Evolutionary conservation across 2,888 invertebrate genomes (phyloP).

Genomic region (Xestoiulus laeticollis): DNA sequence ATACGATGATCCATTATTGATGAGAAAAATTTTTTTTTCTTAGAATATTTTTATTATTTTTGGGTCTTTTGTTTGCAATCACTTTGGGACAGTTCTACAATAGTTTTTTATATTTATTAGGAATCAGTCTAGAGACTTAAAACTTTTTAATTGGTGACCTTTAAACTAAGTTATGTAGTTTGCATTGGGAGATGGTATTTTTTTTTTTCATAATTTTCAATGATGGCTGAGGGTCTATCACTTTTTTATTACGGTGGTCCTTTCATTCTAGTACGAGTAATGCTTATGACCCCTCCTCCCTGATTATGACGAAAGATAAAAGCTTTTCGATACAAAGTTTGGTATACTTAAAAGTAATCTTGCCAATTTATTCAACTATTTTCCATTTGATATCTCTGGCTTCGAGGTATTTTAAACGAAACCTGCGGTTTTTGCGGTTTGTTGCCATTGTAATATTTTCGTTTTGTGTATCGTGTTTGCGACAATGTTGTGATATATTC

Average conservation of each 20-base stretch:
- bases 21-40: not conserved
- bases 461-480: slow-evolving; percentile 2
- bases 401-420: not conserved
- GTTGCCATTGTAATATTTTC: not conserved
- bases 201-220: not conserved
- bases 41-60: too few relatives aligned
- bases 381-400: not conserved
- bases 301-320: not conserved
- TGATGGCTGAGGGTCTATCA: not conserved
- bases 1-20: not conserved
- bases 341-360: not conserved
- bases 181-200: not conserved
- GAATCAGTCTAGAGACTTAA: too few relatives aligned
- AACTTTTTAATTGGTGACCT: not conserved
- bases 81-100: not conserved
- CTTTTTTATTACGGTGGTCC: not conserved
- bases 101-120: not conserved
- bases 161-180: not conserved
- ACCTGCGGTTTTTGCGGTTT: slow-evolving; percentile 38
- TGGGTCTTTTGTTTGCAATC: not conserved
- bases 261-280: not conserved
- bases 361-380: slow-evolving; percentile 24
- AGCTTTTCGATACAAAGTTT: not conserved
- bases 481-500: slow-evolving; percentile 30
- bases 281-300: not conserved